Conservation (phyloP, 2,888 invertebrate genomes). For the Liodrosophila aerea region DNA sequence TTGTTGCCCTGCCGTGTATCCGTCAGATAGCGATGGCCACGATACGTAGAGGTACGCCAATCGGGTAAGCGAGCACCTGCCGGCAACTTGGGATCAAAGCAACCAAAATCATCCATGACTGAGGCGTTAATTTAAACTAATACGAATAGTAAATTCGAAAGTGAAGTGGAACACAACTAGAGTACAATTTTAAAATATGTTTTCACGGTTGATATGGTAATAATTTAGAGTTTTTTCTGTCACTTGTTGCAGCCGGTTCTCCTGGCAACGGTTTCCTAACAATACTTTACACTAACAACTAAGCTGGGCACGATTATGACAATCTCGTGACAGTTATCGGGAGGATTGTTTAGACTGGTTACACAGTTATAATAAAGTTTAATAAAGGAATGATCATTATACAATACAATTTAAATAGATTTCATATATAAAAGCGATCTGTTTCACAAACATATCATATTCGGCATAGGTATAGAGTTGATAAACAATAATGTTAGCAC, state of each 20-base stretch:
- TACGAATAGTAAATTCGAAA: slow-evolving; percentile 1
- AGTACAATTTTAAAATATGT: not conserved
- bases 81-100: slow-evolving; percentile 76
- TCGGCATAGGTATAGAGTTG: slow-evolving; percentile 31
- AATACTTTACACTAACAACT: slow-evolving; percentile 4
- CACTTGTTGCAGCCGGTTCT: slow-evolving; percentile 25
- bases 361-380: slow-evolving; percentile 16
- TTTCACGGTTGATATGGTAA: slow-evolving; percentile 26
- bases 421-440: slow-evolving; percentile 58
- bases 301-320: not conserved
- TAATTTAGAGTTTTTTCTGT: slow-evolving; percentile 21
- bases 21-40: slow-evolving; percentile 69
- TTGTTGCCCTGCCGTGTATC: slow-evolving; percentile 64
- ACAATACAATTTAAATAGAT: slow-evolving; percentile 29
- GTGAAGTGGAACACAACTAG: not conserved
- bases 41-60: slow-evolving; percentile 78
- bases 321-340: slow-evolving; percentile 32
- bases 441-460: slow-evolving; percentile 68
- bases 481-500: slow-evolving; percentile 17
- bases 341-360: slow-evolving; percentile 11
- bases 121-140: slow-evolving; percentile 16
- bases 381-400: slow-evolving; percentile 64
- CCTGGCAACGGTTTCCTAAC: slow-evolving; percentile 25
- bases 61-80: slow-evolving; percentile 59
- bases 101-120: slow-evolving; percentile 72